Conservation (phyloP, 2,797 vertebrate species). For the Limosa lapponica region DNA sequence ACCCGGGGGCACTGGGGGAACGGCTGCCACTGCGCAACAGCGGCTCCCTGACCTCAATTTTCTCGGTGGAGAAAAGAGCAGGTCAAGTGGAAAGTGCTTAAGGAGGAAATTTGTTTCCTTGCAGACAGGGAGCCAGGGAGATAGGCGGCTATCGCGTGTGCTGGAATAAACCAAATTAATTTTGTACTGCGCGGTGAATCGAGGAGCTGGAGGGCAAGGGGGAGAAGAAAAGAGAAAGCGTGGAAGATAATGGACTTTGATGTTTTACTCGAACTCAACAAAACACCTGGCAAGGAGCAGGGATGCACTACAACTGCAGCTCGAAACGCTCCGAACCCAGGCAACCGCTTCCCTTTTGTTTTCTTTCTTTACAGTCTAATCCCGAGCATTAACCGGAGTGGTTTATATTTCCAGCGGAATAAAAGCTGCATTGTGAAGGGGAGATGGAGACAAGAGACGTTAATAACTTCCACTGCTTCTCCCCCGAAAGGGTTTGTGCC, state of each 20-base stretch:
- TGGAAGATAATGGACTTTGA: constrained; percentile 54
- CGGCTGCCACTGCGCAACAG: neutral
- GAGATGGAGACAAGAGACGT: constrained; percentile 28
- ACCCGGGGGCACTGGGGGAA: neutral
- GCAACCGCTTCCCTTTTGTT: constrained; percentile 30
- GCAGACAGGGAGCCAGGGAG: constrained; percentile 24
- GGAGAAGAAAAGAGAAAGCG: neutral
- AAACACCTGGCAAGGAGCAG: constrained; percentile 48
- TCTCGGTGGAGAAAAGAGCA: constrained; percentile 73
- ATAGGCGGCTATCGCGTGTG: constrained; percentile 5
- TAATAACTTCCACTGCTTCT: neutral
- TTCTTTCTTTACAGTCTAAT: constrained; percentile 44
- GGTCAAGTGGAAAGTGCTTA: constrained; percentile 75
- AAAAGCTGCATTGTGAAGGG: constrained; percentile 29
- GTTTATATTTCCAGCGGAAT: neutral
- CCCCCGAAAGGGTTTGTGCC: neutral
- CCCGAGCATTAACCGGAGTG: neutral
- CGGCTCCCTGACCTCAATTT: constrained; percentile 72
- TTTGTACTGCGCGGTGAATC: constrained; percentile 24
- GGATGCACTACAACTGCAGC: neutral
- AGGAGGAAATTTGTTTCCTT: constrained; percentile 73
- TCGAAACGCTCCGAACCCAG: neutral
- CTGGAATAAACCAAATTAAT: constrained; percentile 71
- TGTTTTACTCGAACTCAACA: constrained; percentile 64
- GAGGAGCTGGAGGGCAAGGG: constrained; percentile 26